phyloP scores from a whole-genome alignment of 2,888 invertebrate genomes.

The Meliscaeva auricollis region DNA sequence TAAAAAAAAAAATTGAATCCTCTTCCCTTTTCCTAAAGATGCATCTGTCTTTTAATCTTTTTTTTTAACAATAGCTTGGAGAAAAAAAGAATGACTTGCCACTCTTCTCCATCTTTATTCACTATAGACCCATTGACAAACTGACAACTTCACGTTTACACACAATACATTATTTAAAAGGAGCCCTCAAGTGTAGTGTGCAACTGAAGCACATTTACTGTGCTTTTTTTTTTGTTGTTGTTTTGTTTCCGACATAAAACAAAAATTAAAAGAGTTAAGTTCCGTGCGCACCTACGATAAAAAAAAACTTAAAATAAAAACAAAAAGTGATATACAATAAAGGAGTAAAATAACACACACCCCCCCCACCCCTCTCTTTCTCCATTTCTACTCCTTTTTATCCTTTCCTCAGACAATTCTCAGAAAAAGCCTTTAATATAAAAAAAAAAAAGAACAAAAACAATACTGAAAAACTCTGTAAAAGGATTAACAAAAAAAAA shows the following conservation, averaged over 20 bases:
- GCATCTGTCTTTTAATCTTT: not conserved
- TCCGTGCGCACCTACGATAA: slow-evolving; percentile 39
- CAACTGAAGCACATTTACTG: slow-evolving; percentile 21
- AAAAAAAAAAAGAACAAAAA: slow-evolving; percentile 43
- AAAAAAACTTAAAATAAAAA: not conserved
- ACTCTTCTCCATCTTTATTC: not conserved
- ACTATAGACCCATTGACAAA: slow-evolving; percentile 37
- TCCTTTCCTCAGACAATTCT: not conserved
- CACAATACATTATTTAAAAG: slow-evolving; percentile 34
- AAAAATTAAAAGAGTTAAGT: slow-evolving; percentile 14
- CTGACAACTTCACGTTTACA: slow-evolving; percentile 44
- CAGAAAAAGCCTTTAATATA: slow-evolving; percentile 16
- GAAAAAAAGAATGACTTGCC: not conserved
- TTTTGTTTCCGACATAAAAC: not conserved
- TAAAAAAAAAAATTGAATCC: no score
- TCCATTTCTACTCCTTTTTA: not conserved
- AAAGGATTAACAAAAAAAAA: slow-evolving; percentile 54
- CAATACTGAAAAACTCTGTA: slow-evolving; percentile 55
- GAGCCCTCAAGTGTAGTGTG: slow-evolving; percentile 39
- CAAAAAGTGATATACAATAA: slow-evolving; percentile 31
- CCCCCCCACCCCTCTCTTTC: not conserved
- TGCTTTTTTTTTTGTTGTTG: not conserved
- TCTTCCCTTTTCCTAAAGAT: no score
- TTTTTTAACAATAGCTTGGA: not conserved
- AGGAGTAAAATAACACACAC: slow-evolving; percentile 10